Evolutionary conservation across 2,113 vertebrate species (phyloP), one percentile per base, ranked within the genome.

Genomic region (Zingel zingel): DNA sequence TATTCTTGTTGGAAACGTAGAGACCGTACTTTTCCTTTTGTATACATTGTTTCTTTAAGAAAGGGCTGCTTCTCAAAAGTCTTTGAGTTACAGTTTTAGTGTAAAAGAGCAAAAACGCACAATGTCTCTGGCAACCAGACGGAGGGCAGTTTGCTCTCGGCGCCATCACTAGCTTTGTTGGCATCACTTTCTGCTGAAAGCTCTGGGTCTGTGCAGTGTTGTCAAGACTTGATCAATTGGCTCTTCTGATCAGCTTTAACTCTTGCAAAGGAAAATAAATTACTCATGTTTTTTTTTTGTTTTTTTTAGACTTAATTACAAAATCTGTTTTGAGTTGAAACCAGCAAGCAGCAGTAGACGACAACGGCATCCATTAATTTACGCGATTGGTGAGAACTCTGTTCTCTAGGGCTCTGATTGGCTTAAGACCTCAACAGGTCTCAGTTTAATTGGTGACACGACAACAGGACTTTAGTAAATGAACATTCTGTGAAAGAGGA

Each of bases 311-410:
- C 59, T 88, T 94, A 91, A 94, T 86, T 94, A 92, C 88, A 96
- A 96, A 90, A 90, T 88, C 64, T 39, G 65, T 86, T 86, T 74
- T 51, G 77, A 89, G 85, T 91, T 79, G 72, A 89, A 90, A 95
- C 90, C 93, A 96, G 95, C 95, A 94, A 96, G 97, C 96, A 97
- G 97, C 97, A 96, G 95, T 96, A 96, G 97, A 96, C 95, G 97
- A 96, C 95, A 73, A 93, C 93, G 94, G 95, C 94, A 92, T 88
- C 84, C 85, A 79, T 94, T 82, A 83, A 94, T 94, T 95, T 93
- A 91, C 89, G 92, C 92, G 90, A 90, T 78, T 80, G 71, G 77
- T 58, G 83, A 83, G 84, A 91, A 91, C 82, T 82, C 70, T 43
- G 86, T 92, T 93, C 89, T 89, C 88, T 33, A 58, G 90, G 86